Percentiles rank a stretch among this genome's conserved stretches.
phyloP scores from a whole-genome alignment of 1,140 invertebrate genomes.

The Micrasema minimum region DNA sequence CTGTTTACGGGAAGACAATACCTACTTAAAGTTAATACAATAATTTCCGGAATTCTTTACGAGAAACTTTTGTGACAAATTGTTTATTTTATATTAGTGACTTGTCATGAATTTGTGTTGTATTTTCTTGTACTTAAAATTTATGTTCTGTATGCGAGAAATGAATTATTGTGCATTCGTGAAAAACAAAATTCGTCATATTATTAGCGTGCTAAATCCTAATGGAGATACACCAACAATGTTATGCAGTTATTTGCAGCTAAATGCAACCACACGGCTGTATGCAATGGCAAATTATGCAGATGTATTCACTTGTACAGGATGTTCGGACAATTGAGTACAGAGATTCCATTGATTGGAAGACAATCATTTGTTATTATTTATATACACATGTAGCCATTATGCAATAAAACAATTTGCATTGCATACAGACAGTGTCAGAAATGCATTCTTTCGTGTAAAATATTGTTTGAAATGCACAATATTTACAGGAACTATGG shows the following conservation, averaged over 20 bases:
- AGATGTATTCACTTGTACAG: slow-evolving; percentile 18
- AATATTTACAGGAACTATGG: slow-evolving; percentile 21
- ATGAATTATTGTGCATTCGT: too few relatives aligned
- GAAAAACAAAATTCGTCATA: too few relatives aligned
- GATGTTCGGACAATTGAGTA: slow-evolving; percentile 27
- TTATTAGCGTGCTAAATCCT: too few relatives aligned
- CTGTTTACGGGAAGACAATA: too few relatives aligned
- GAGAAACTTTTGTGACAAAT: too few relatives aligned
- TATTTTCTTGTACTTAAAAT: too few relatives aligned
- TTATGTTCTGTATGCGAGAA: too few relatives aligned
- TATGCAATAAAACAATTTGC: slow-evolving; percentile 22
- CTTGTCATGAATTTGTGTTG: too few relatives aligned
- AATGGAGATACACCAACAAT: too few relatives aligned
- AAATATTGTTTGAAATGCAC: slow-evolving; percentile 6
- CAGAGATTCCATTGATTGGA: slow-evolving; percentile 35
- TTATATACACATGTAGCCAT: slow-evolving; percentile 13
- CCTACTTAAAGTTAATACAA: too few relatives aligned
- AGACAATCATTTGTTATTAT: slow-evolving; percentile 33
- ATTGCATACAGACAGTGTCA: neutral
- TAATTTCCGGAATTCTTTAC: too few relatives aligned
- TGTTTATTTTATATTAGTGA: too few relatives aligned
- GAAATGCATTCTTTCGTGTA: slow-evolving; percentile 12
- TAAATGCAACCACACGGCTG: slow-evolving; percentile 7
- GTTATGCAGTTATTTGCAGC: slow-evolving; percentile 1
- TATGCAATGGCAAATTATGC: slow-evolving; percentile 26